Evolutionary conservation across 2,797 vertebrate genomes (phyloP).

Genomic region (Gallinago stenura): DNA sequence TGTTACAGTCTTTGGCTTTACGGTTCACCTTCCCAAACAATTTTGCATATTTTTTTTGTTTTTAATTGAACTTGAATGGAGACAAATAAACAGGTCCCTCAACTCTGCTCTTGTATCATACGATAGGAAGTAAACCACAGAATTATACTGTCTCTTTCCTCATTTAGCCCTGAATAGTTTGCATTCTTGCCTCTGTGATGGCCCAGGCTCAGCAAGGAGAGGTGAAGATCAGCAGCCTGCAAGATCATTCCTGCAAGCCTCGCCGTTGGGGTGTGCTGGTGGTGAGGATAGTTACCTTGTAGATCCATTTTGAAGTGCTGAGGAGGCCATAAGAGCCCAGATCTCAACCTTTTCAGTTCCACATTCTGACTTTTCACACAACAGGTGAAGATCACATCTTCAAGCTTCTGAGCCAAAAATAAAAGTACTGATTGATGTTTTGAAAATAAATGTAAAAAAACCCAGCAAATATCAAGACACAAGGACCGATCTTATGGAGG

Average conservation of each 20-base stretch:
- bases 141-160: neutral
- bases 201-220: neutral
- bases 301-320: neutral
- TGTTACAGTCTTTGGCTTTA: neutral
- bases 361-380: neutral
- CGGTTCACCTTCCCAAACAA: neutral
- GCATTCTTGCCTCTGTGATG: neutral
- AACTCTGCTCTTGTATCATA: neutral
- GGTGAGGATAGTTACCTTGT: neutral
- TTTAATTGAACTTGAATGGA: neutral
- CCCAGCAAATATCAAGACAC: neutral
- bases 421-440: neutral
- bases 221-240: accelerated
- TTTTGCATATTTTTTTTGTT: neutral
- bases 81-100: neutral
- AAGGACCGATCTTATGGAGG: accelerated
- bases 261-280: accelerated
- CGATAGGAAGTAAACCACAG: neutral
- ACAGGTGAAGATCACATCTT: neutral
- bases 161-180: neutral
- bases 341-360: neutral
- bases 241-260: neutral
- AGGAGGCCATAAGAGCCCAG: neutral
- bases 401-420: neutral
- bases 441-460: neutral